These are phyloP conservation scores for Aricia agestis DNA, from an alignment of 1,140 invertebrate genomes.

Conservation along the genomic window DNA sequence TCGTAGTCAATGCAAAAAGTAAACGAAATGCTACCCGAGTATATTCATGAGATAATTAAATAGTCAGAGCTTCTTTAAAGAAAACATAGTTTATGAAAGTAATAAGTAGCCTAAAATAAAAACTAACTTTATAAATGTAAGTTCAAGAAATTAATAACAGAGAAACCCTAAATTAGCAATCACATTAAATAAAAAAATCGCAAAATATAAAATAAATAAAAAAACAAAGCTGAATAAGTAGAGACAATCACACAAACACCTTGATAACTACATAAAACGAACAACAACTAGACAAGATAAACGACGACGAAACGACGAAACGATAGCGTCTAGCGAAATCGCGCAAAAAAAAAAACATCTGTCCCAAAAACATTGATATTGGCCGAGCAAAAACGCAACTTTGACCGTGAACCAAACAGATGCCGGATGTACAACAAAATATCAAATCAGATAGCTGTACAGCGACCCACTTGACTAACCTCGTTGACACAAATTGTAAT, in stretches of 20 bases:
- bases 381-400: conserved; percentile 32
- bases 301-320: background rate
- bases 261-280: too few species aligned
- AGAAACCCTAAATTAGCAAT: too few species aligned
- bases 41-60: background rate
- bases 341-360: conserved; percentile 8
- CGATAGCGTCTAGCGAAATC: conserved; percentile 1
- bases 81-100: background rate
- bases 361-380: conserved; percentile 17
- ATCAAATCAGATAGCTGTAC: conserved; percentile 68
- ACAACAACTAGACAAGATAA: too few species aligned
- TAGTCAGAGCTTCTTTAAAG: background rate
- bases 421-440: conserved; percentile 52
- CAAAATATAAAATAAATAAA: too few species aligned
- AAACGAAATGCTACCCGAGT: conserved; percentile 19
- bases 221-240: too few species aligned
- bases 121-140: too few species aligned
- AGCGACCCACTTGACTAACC: conserved; percentile 68
- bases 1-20: conserved; percentile 8
- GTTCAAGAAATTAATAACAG: too few species aligned
- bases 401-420: conserved; percentile 51
- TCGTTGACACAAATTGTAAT: conserved; percentile 72
- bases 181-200: too few species aligned
- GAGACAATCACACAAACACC: too few species aligned
- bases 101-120: too few species aligned